Conservation (phyloP, 64 coral and sea anemone species). For the Anthopleura sola region DNA sequence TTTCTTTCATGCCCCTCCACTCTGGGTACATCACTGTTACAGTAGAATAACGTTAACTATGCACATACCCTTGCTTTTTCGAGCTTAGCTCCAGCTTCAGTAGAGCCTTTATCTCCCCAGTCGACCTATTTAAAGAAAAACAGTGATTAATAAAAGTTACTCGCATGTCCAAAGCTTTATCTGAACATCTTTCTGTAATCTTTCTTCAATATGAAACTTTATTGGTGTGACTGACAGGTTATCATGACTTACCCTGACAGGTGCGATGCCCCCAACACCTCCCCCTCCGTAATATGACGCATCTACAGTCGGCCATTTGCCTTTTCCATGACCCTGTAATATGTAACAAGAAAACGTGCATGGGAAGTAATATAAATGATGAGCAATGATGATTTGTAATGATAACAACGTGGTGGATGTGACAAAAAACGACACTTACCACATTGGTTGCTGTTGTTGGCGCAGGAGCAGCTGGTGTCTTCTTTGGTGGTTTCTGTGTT, state of each 20-base stretch:
- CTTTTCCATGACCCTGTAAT: neutral
- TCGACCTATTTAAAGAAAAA: slow-evolving; percentile 50
- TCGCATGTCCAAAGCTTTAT: neutral
- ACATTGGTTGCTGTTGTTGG: neutral
- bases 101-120: slow-evolving; percentile 89
- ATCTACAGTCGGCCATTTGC: slow-evolving; percentile 92
- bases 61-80: slow-evolving; percentile 68
- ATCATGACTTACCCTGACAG: slow-evolving; percentile 79
- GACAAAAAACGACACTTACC: neutral
- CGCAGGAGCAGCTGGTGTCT: neutral
- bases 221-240: no score
- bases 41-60: no score
- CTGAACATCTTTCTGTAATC: neutral
- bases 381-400: neutral
- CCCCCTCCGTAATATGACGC: slow-evolving; percentile 84
- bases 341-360: neutral
- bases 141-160: neutral
- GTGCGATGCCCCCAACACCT: slow-evolving; percentile 76
- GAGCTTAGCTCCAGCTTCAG: slow-evolving; percentile 85
- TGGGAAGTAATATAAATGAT: no score
- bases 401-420: neutral
- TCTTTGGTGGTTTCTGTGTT: neutral
- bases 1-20: no score
- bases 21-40: no score
- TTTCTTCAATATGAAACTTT: no score